phyloP scores from a whole-genome alignment of 2,113 vertebrate genomes.

The Corythaeola cristata region DNA sequence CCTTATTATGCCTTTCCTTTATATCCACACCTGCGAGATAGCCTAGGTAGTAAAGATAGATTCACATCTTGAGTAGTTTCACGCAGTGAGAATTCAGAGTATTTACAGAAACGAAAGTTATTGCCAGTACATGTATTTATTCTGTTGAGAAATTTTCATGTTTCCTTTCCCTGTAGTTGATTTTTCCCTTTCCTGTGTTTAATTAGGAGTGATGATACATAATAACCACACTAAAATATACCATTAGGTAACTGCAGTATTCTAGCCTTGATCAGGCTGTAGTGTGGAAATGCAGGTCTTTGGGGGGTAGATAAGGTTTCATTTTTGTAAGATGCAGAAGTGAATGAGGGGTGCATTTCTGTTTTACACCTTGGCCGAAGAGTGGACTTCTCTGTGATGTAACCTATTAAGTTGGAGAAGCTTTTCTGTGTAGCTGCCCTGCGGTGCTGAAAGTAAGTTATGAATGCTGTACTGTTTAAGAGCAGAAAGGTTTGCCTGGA shows the following conservation, averaged over 20 bases:
- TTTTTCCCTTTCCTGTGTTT: slow-evolving; percentile 8
- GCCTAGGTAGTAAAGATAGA: background rate
- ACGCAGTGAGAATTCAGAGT: slow-evolving; percentile 11
- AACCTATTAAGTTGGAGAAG: slow-evolving; percentile 75
- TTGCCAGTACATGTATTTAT: background rate
- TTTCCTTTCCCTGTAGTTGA: background rate
- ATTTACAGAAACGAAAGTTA: slow-evolving; percentile 16
- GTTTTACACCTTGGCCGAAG: slow-evolving; percentile 76
- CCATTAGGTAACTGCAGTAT: background rate
- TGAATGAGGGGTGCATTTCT: slow-evolving; percentile 60
- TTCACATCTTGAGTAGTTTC: background rate
- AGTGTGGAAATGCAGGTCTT: background rate
- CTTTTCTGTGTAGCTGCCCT: slow-evolving; percentile 77
- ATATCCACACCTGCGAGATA: background rate
- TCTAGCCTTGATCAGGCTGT: background rate
- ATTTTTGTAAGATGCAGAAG: slow-evolving; percentile 47
- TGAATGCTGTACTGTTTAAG: slow-evolving; percentile 83
- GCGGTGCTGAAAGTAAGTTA: slow-evolving; percentile 75
- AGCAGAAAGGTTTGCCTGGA: slow-evolving; percentile 80
- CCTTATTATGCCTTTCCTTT: background rate
- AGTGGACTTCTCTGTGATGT: slow-evolving; percentile 77
- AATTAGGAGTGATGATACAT: background rate
- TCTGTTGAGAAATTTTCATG: background rate
- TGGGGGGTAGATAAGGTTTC: slow-evolving; percentile 37
- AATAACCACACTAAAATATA: background rate